phyloP scores from a whole-genome alignment of 2,888 invertebrate genomes.

The Ashinkailepas kermadecensis region DNA sequence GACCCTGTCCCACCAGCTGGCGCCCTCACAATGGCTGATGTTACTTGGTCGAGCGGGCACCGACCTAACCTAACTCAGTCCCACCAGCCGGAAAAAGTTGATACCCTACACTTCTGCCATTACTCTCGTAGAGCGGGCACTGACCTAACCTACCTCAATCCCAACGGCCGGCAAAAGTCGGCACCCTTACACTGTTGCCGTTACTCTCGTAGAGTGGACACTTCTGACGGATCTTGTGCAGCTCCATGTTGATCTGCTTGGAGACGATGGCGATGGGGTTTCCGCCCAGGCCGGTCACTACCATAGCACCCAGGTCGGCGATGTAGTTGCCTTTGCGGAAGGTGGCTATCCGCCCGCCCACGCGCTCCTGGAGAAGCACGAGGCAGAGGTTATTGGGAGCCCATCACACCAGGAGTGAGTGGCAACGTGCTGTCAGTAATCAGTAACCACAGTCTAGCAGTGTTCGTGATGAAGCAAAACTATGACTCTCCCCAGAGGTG shows the following conservation, averaged over 20 bases:
- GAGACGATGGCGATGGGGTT: constrained; percentile 93
- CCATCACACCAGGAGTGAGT: no score
- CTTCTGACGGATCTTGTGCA: constrained; percentile 88
- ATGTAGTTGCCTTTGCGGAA: constrained; percentile 81
- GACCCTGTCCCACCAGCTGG: no score
- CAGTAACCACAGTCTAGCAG: no score
- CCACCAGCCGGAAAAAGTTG: neutral
- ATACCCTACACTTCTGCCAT: constrained; percentile 67
- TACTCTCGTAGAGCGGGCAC: constrained; percentile 93
- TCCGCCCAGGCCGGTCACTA: constrained; percentile 76
- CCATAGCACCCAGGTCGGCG: constrained; percentile 84
- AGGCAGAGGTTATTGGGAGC: no score
- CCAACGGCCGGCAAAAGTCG: neutral
- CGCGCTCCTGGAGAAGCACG: constrained; percentile 57
- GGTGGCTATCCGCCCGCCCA: constrained; percentile 93
- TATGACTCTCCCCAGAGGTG: no score
- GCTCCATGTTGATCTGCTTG: constrained; percentile 92
- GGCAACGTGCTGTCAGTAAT: no score
- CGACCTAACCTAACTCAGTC: constrained; percentile 39
- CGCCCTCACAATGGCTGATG: no score
- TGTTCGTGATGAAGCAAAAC: no score
- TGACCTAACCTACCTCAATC: constrained; percentile 39
- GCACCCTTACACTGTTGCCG: constrained; percentile 65
- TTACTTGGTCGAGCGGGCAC: constrained; percentile 79
- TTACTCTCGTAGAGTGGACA: constrained; percentile 95